These are phyloP conservation scores for Rhizomys pruinosus DNA, from an alignment of 2,113 vertebrate species.

Conservation along the genomic window DNA sequence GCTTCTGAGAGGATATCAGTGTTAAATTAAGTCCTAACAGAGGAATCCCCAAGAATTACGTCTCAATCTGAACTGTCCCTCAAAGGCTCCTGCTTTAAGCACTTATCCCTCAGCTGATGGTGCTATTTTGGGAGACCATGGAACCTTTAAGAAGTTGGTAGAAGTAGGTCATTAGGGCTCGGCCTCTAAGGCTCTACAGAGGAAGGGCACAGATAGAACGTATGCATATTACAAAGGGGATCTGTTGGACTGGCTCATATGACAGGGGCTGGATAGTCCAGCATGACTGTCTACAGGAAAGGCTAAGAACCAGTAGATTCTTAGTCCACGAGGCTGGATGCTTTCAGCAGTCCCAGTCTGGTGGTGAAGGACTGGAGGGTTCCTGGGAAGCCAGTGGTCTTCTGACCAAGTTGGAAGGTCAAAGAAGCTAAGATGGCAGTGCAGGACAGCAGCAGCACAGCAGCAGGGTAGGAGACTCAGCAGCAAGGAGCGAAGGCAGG, in stretches of 20 bases:
- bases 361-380: not conserved
- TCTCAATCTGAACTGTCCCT: not conserved
- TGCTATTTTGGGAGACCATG: not conserved
- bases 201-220: not conserved
- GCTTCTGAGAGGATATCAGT: not conserved
- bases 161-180: not conserved
- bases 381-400: not conserved
- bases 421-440: not conserved
- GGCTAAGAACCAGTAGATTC: too few species aligned
- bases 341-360: not conserved
- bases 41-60: not conserved
- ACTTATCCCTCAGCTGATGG: not conserved
- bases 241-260: not conserved
- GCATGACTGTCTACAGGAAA: not conserved
- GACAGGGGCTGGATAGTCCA: not conserved
- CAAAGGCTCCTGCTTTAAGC: not conserved
- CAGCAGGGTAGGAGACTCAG: not conserved
- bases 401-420: not conserved
- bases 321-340: not conserved
- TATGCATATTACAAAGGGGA: too few species aligned
- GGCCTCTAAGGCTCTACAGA: not conserved
- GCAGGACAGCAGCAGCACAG: not conserved
- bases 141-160: not conserved
- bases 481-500: not conserved
- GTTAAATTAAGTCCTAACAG: not conserved